These are phyloP conservation scores for Gerris lacustris DNA, from an alignment of 2,888 invertebrate species.

Conservation along the genomic window DNA sequence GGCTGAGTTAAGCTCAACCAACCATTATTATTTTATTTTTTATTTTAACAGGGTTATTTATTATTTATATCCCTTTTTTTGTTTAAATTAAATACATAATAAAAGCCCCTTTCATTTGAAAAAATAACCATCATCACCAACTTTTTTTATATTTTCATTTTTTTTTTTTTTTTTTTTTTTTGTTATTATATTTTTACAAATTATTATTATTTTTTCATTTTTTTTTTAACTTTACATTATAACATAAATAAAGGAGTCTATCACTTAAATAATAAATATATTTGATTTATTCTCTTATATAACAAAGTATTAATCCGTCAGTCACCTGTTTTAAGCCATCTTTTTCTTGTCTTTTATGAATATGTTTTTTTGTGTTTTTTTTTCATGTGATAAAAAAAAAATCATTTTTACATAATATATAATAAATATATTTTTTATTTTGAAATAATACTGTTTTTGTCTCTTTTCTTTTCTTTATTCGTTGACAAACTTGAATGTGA, in stretches of 20 bases:
- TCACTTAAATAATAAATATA: not conserved
- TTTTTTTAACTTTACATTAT: not conserved
- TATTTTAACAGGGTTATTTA: no score
- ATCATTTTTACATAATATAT: no score
- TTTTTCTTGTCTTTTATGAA: not conserved
- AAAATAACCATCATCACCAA: not conserved
- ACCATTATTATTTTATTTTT: no score
- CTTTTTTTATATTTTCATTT: not conserved
- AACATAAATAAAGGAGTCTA: not conserved
- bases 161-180: not conserved
- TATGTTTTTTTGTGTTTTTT: not conserved
- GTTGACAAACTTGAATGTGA: no score
- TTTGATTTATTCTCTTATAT: no score
- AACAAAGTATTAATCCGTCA: no score
- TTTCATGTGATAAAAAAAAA: not conserved
- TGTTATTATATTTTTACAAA: not conserved
- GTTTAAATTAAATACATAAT: not conserved
- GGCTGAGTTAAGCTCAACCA: no score
- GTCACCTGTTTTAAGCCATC: not conserved
- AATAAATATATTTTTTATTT: no score
- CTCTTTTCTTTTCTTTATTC: no score
- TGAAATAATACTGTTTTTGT: no score
- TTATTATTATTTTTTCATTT: not conserved
- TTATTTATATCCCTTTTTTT: no score
- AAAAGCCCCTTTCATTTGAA: not conserved